Conservation (phyloP, 2,113 vertebrate species). For the Petroica traversi region DNA sequence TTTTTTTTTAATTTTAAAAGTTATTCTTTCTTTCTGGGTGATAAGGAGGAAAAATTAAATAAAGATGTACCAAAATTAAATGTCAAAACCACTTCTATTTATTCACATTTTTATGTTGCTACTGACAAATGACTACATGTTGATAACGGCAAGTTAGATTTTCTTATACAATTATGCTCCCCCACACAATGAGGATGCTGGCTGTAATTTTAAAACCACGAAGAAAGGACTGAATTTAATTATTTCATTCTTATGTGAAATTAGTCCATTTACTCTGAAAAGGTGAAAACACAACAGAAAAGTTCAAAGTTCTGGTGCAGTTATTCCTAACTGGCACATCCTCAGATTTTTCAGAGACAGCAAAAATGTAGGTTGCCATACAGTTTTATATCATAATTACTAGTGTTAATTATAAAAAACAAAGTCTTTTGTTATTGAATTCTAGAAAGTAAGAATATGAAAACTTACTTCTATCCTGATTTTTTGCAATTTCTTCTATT, state of each 20-base stretch:
- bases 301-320: neutral
- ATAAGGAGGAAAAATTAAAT: conserved; percentile 24
- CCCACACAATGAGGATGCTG: neutral
- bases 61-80: neutral
- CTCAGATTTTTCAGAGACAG: neutral
- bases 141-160: neutral
- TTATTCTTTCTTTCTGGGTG: neutral
- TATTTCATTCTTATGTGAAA: neutral
- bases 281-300: neutral
- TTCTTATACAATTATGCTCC: neutral
- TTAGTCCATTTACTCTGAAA: neutral
- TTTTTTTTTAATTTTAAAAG: conserved; percentile 9
- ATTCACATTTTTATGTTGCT: neutral
- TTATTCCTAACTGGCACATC: neutral
- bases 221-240: neutral
- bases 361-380: neutral
- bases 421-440: neutral
- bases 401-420: neutral
- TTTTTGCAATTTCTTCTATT: conserved; percentile 61
- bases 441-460: neutral
- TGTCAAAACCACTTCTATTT: neutral
- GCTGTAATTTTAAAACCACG: neutral
- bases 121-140: neutral
- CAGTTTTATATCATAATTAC: neutral
- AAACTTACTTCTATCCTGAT: conserved; percentile 76